phyloP scores from a whole-genome alignment of 2,888 invertebrate species.

The Archips crataeganus region DNA sequence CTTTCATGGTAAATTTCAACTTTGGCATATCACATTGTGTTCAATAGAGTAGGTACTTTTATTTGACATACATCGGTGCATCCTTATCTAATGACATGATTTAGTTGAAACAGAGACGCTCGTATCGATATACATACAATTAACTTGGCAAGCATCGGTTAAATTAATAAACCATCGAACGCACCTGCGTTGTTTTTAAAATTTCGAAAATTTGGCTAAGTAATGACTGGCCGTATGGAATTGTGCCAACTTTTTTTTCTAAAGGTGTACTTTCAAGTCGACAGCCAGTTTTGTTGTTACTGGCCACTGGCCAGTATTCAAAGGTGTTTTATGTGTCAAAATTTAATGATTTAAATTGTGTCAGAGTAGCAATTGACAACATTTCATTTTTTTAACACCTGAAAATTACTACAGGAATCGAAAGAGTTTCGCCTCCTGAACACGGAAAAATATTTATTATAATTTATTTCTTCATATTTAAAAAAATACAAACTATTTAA shows the following conservation, averaged over 20 bases:
- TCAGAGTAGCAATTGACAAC: no score
- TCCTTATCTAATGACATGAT: not conserved
- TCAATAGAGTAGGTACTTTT: no score
- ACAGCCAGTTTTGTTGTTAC: constrained; percentile 1
- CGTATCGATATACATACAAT: not conserved
- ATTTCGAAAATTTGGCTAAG: constrained; percentile 31
- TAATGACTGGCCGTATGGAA: constrained; percentile 18
- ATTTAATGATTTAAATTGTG: no score
- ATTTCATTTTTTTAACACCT: no score
- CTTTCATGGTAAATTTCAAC: no score
- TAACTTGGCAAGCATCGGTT: not conserved
- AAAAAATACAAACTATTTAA: no score
- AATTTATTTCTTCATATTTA: no score
- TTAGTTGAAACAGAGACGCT: not conserved
- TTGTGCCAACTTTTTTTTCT: not conserved
- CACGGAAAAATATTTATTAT: no score
- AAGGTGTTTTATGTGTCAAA: not conserved
- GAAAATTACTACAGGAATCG: no score
- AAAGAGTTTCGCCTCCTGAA: no score
- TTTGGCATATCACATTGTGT: no score
- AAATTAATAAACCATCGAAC: constrained; percentile 59
- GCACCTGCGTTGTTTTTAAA: constrained; percentile 69
- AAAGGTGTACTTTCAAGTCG: not conserved
- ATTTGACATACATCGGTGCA: not conserved
- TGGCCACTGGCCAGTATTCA: constrained; percentile 2